Evolutionary conservation across 2,113 vertebrate genomes (phyloP).

Genomic region (Zapus hudsonius): DNA sequence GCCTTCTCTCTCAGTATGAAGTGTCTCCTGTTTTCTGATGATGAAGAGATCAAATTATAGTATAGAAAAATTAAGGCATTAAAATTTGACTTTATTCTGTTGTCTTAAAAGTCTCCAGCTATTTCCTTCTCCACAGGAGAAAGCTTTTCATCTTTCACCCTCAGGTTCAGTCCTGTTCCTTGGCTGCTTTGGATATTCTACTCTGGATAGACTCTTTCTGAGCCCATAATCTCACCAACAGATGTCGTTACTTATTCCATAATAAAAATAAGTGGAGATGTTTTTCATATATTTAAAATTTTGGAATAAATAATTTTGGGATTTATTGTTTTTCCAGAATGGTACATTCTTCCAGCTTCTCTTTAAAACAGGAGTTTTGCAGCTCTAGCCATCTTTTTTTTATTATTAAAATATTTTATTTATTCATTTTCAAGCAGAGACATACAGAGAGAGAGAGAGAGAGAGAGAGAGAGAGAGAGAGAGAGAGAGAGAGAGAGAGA

Average conservation of each 20-base stretch:
- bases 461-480: too few species aligned
- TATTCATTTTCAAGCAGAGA: too few species aligned
- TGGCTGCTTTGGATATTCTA: background rate
- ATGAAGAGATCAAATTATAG: background rate
- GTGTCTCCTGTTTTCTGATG: background rate
- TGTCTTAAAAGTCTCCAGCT: background rate
- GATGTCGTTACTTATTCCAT: background rate
- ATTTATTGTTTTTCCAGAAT: conserved; percentile 18
- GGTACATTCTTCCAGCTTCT: background rate
- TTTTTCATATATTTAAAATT: conserved; percentile 36
- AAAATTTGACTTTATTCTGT: background rate
- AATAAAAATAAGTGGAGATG: conserved; percentile 17
- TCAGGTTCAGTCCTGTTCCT: background rate
- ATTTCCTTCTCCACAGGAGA: background rate
- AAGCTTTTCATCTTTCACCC: background rate
- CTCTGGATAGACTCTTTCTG: conserved; percentile 5
- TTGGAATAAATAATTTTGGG: background rate
- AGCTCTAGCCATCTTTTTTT: background rate
- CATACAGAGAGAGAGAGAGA: too few species aligned
- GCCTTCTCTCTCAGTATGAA: background rate
- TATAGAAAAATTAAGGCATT: background rate
- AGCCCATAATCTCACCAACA: background rate
- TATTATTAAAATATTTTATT: too few species aligned
- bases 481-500: too few species aligned
- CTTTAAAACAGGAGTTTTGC: conserved; percentile 24